Percentiles rank a stretch among this genome's conserved stretches.
Evolutionary conservation across 2,888 invertebrate species (phyloP).

Genomic region (Plagodis dolabraria): DNA sequence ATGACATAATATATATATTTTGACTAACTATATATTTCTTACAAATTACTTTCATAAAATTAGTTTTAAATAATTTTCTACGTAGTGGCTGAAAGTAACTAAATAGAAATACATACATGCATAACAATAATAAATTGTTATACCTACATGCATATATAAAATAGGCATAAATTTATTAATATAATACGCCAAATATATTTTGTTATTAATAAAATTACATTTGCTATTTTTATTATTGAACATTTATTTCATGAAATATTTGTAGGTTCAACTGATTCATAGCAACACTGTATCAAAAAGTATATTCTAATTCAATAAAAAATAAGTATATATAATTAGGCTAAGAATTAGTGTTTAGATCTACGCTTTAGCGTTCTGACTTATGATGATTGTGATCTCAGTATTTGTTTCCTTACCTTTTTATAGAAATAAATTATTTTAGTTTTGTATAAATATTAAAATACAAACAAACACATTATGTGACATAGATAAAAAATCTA

Average conservation of each 20-base stretch:
- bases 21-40: too few relatives aligned
- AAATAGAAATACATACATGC: conserved; percentile 6
- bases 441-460: too few relatives aligned
- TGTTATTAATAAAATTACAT: not conserved
- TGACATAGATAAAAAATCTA: not conserved
- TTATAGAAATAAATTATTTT: not conserved
- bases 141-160: conserved; percentile 18
- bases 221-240: not conserved
- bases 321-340: conserved; percentile 16
- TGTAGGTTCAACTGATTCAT: not conserved
- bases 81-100: conserved; percentile 53
- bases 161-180: conserved; percentile 27
- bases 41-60: too few relatives aligned
- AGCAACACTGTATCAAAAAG: not conserved
- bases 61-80: conserved; percentile 25
- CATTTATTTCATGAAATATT: not conserved
- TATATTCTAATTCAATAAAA: conserved; percentile 13
- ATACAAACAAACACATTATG: not conserved
- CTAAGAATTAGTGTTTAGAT: conserved; percentile 45
- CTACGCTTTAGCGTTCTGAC: conserved; percentile 64
- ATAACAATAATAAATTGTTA: conserved; percentile 13
- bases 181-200: not conserved
- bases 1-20: too few relatives aligned
- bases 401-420: conserved; percentile 10
- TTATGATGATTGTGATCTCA: conserved; percentile 59